Conservation (phyloP, 1,140 invertebrate species). For the Drosophila neocordata region DNA sequence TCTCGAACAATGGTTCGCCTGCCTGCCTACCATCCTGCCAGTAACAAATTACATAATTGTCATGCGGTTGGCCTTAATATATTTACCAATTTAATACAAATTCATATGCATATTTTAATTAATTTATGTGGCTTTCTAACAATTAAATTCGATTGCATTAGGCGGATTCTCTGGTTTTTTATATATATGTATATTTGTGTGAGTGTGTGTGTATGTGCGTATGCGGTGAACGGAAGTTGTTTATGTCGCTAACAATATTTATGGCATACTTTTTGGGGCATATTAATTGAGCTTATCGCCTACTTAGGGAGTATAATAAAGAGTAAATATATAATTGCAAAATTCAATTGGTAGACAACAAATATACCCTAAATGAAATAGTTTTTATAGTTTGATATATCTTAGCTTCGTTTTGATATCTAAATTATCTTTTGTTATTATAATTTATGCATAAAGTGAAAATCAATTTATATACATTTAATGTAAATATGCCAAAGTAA, state of each 20-base stretch:
- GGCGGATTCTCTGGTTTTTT: not conserved
- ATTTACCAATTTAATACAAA: slow-evolving; percentile 16
- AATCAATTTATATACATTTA: too few relatives aligned
- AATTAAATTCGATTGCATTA: slow-evolving; percentile 8
- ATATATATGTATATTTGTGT: not conserved
- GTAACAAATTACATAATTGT: slow-evolving; percentile 19
- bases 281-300: slow-evolving; percentile 10
- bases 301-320: not conserved
- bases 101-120: slow-evolving; percentile 13
- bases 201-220: not conserved
- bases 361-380: not conserved
- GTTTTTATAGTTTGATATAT: too few relatives aligned
- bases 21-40: not conserved
- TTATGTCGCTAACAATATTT: not conserved
- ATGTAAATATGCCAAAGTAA: too few relatives aligned
- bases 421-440: too few relatives aligned
- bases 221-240: slow-evolving; percentile 9
- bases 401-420: too few relatives aligned
- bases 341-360: not conserved
- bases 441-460: too few relatives aligned
- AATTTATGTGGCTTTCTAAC: slow-evolving; percentile 5
- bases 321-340: not conserved
- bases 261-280: slow-evolving; percentile 11
- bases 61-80: slow-evolving; percentile 14
- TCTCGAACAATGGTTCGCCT: not conserved